Conservation (phyloP, 2,888 invertebrate genomes). For the Acheta domesticus region DNA sequence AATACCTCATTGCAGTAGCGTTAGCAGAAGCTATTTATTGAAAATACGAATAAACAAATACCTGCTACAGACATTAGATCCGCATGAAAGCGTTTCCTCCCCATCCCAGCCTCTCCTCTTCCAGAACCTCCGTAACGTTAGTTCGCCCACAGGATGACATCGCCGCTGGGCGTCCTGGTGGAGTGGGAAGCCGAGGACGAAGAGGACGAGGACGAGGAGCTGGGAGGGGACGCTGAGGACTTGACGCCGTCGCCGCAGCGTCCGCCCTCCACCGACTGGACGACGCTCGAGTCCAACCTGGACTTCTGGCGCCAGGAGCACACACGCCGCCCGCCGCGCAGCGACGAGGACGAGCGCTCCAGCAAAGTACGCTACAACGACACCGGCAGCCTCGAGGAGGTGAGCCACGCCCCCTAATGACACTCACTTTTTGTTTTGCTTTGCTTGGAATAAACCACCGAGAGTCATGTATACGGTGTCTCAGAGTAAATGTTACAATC, state of each 20-base stretch:
- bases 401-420: slow-evolving; percentile 29
- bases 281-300: slow-evolving; percentile 38
- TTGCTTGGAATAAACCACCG: too few relatives aligned
- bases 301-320: slow-evolving; percentile 38
- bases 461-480: too few relatives aligned
- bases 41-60: too few relatives aligned
- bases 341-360: slow-evolving; percentile 41
- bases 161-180: not conserved
- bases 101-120: too few relatives aligned
- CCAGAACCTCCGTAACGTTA: too few relatives aligned
- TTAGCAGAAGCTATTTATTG: too few relatives aligned
- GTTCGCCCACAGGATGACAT: not conserved
- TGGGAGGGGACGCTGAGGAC: not conserved
- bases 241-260: slow-evolving; percentile 24
- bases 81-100: too few relatives aligned
- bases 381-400: slow-evolving; percentile 51
- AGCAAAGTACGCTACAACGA: slow-evolving; percentile 50
- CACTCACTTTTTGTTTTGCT: too few relatives aligned
- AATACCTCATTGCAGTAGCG: too few relatives aligned
- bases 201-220: not conserved
- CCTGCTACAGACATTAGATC: too few relatives aligned
- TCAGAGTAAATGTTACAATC: too few relatives aligned
- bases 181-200: not conserved
- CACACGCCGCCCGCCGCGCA: slow-evolving; percentile 36
- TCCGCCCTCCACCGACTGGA: slow-evolving; percentile 39